Conservation (phyloP, 2,888 invertebrate species). For the Steromphala cineraria region DNA sequence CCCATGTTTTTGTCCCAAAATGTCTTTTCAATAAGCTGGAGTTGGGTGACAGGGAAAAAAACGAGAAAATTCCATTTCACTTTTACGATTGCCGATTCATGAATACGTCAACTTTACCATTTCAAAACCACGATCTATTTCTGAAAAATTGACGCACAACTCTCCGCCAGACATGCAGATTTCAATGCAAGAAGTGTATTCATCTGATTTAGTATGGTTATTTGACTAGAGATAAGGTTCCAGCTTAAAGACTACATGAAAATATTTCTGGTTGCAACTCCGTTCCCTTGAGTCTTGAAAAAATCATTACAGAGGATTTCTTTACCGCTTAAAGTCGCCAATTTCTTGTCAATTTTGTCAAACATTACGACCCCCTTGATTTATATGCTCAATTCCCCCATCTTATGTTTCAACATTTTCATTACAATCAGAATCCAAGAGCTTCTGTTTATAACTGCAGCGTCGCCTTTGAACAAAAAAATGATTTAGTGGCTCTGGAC, state of each 20-base stretch:
- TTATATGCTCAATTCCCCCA: not conserved
- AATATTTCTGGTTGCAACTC: not conserved
- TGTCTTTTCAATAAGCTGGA: not conserved
- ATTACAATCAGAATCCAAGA: not conserved
- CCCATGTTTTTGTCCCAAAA: not conserved
- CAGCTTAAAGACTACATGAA: not conserved
- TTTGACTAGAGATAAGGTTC: not conserved
- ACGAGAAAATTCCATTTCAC: not conserved
- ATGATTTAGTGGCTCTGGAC: not conserved
- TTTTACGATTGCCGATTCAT: not conserved
- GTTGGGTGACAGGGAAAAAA: not conserved
- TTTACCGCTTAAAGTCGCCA: not conserved
- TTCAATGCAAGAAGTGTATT: not conserved
- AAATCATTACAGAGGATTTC: not conserved
- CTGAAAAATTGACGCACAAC: not conserved
- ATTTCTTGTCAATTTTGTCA: not conserved
- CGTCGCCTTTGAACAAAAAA: not conserved
- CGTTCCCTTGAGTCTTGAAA: not conserved
- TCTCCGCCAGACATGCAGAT: not conserved
- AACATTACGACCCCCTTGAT: not conserved
- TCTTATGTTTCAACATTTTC: conserved; percentile 8
- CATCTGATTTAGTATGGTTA: not conserved
- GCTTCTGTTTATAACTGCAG: not conserved
- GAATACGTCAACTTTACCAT: not conserved
- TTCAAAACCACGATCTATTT: not conserved